Conservation (phyloP, 2,113 vertebrate species). For the Alexandromys fortis region DNA sequence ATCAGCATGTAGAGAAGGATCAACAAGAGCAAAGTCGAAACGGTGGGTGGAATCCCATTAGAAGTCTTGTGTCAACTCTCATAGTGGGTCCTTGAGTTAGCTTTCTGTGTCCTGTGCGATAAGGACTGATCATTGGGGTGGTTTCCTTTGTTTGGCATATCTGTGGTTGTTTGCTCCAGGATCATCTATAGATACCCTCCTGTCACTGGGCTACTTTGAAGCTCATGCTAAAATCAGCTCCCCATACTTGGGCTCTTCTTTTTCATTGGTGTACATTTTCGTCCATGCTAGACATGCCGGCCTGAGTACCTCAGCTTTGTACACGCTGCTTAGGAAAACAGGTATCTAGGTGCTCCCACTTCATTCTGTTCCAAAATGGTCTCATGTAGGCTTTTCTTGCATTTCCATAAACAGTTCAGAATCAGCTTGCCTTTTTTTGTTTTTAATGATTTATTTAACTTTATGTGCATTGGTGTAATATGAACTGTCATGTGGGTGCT, state of each 20-base stretch:
- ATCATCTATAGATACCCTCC: neutral
- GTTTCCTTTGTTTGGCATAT: neutral
- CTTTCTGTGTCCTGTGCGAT: neutral
- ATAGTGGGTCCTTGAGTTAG: neutral
- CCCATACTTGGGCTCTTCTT: neutral
- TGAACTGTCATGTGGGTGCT: too few species aligned
- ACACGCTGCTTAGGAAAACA: neutral
- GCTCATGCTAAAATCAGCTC: neutral
- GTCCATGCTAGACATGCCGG: neutral
- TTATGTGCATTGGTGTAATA: too few species aligned
- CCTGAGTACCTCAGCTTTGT: neutral
- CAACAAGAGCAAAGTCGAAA: slow-evolving; percentile 92
- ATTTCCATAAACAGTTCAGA: slow-evolving; percentile 41
- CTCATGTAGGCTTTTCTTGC: neutral
- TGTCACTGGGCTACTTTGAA: neutral
- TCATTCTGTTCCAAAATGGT: neutral
- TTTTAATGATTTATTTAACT: too few species aligned
- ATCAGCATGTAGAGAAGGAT: slow-evolving; percentile 91
- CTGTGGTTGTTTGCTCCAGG: neutral
- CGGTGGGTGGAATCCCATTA: slow-evolving; percentile 83
- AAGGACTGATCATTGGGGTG: neutral
- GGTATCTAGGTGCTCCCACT: neutral
- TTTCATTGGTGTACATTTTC: neutral
- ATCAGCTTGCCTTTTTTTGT: neutral
- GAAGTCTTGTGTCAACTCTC: neutral